Conservation (phyloP, 2,888 invertebrate species). For the Heliconius cydno region DNA sequence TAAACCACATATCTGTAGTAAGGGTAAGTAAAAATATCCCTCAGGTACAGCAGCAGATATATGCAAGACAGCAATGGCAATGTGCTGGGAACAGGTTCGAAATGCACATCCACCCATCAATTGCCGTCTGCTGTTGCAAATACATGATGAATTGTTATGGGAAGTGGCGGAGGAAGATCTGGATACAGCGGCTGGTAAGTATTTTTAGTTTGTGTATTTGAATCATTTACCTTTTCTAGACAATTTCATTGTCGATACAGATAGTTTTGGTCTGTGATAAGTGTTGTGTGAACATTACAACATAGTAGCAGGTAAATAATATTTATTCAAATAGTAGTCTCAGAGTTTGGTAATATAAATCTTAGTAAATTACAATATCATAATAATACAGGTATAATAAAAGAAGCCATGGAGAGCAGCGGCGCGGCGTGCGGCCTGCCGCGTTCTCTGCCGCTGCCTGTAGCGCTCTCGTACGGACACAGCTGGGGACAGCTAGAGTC, state of each 20-base stretch:
- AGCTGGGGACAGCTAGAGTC: slow-evolving; percentile 58
- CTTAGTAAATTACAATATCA: too few relatives aligned
- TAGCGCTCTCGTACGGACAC: slow-evolving; percentile 59
- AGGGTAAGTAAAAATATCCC: neutral
- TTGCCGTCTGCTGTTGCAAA: slow-evolving; percentile 70
- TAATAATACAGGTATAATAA: slow-evolving; percentile 60
- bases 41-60: slow-evolving; percentile 59
- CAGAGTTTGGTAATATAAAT: too few relatives aligned
- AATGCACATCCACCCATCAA: slow-evolving; percentile 43
- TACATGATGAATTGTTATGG: slow-evolving; percentile 82
- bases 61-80: slow-evolving; percentile 77
- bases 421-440: slow-evolving; percentile 58
- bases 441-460: slow-evolving; percentile 65
- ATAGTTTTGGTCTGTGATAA: too few relatives aligned
- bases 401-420: slow-evolving; percentile 66
- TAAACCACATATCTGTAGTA: neutral
- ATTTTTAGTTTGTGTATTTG: neutral
- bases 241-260: too few relatives aligned
- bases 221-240: too few relatives aligned
- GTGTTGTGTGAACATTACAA: neutral
- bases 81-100: slow-evolving; percentile 53
- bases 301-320: too few relatives aligned
- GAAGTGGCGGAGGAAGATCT: slow-evolving; percentile 61
- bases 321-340: too few relatives aligned
- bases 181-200: slow-evolving; percentile 58